Evolutionary conservation across 92 coral and sea anemone genomes (phyloP).

Genomic region (Zoanthus gigantus): DNA sequence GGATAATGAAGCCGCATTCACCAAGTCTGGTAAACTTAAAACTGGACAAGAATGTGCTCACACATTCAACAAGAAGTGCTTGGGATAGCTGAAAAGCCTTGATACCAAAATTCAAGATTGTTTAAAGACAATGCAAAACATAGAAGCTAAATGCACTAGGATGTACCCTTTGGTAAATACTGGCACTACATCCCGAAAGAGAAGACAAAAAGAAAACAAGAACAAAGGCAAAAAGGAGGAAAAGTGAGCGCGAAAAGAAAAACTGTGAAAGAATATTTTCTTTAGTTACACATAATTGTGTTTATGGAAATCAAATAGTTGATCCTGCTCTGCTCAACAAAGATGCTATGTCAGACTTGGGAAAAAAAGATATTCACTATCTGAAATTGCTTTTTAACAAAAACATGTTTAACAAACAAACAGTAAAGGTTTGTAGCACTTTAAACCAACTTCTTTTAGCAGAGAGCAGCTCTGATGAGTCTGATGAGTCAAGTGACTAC

Average conservation of each 20-base stretch:
- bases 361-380: conserved; percentile 24
- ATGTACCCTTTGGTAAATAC: conserved; percentile 49
- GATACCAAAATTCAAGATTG: conserved; percentile 2
- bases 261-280: conserved; percentile 53
- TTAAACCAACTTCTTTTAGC: too few species aligned
- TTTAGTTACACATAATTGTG: conserved; percentile 40
- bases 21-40: conserved; percentile 22
- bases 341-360: conserved; percentile 31
- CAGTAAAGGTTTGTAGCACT: too few species aligned
- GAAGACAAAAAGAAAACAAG: conserved; percentile 66
- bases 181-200: conserved; percentile 50
- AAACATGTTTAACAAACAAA: too few species aligned
- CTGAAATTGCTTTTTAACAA: conserved; percentile 25
- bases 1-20: conserved; percentile 47
- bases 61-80: conserved; percentile 59
- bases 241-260: conserved; percentile 47
- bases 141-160: conserved; percentile 54
- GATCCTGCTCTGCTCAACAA: conserved; percentile 35
- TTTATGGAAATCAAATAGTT: neutral
- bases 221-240: conserved; percentile 49
- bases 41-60: too few species aligned
- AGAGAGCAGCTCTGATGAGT: conserved; percentile 38
- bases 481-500: too few species aligned
- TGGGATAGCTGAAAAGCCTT: conserved; percentile 44
- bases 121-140: conserved; percentile 33